Conservation (phyloP, 2,797 vertebrate genomes). For the Sphaeramia orbicularis region DNA sequence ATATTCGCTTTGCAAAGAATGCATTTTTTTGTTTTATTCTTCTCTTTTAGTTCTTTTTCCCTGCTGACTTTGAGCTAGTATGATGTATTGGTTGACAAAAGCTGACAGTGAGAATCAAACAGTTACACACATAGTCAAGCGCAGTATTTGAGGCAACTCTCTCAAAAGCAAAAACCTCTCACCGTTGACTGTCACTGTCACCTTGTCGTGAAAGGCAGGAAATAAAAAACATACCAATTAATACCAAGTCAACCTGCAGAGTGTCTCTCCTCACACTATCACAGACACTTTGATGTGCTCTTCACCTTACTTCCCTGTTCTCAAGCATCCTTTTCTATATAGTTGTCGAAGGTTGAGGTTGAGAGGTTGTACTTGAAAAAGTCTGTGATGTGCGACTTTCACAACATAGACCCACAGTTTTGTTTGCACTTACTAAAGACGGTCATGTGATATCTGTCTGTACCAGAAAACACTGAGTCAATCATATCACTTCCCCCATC, state of each 20-base stretch:
- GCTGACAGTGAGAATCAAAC: too few relatives aligned
- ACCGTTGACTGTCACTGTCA: conserved; percentile 48
- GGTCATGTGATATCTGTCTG: conserved; percentile 30
- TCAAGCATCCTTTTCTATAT: conserved; percentile 23
- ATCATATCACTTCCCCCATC: conserved; percentile 10
- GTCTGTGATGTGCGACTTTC: conserved; percentile 22
- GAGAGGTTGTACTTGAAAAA: conserved; percentile 22
- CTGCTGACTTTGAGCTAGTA: conserved; percentile 16
- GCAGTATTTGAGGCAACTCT: conserved; percentile 5
- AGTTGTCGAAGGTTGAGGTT: conserved; percentile 24
- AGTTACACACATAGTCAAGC: not conserved
- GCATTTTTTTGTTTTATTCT: not conserved
- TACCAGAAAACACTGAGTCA: conserved; percentile 19
- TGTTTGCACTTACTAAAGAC: conserved; percentile 9
- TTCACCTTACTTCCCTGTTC: conserved; percentile 15
- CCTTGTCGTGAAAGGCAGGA: conserved; percentile 27
- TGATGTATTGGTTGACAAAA: too few relatives aligned
- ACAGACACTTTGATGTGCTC: conserved; percentile 1
- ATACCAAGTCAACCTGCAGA: conserved; percentile 5
- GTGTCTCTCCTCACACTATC: conserved; percentile 30
- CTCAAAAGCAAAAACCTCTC: conserved; percentile 20
- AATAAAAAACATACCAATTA: conserved; percentile 59
- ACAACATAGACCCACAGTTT: not conserved
- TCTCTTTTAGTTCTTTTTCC: not conserved
- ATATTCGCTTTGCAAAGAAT: not conserved